phyloP scores from a whole-genome alignment of 2,797 vertebrate species.

The Anguilla marmorata region DNA sequence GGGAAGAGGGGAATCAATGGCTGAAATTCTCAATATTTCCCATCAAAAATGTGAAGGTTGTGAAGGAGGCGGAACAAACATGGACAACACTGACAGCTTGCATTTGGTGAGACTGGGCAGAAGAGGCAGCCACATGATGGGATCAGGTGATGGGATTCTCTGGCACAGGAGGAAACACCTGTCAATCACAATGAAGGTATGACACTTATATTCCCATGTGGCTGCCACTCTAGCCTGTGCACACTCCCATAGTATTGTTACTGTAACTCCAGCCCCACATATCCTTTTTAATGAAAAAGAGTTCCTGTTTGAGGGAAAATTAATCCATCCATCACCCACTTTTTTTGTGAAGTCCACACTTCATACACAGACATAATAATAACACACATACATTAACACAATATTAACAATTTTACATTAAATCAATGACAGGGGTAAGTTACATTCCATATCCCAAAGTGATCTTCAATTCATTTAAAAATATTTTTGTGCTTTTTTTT shows the following conservation, averaged over 20 bases:
- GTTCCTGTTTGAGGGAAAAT: background rate
- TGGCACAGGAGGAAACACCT: background rate
- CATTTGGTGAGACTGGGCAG: background rate
- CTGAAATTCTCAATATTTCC: background rate
- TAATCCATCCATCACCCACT: background rate
- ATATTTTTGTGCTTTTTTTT: background rate
- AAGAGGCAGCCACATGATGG: background rate
- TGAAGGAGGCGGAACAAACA: background rate
- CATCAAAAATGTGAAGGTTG: background rate
- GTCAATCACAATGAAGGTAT: background rate
- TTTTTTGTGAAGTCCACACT: background rate
- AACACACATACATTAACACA: background rate
- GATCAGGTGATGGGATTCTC: background rate
- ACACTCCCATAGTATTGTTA: too few species aligned
- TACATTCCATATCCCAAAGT: background rate
- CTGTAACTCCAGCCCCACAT: too few species aligned
- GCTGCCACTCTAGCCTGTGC: background rate
- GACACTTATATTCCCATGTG: background rate
- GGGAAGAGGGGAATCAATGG: background rate
- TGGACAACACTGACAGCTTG: background rate
- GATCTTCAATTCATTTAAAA: background rate
- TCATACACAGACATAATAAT: background rate
- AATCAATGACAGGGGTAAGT: background rate
- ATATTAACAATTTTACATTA: background rate
- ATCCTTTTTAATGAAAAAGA: background rate